These are phyloP conservation scores for Dasyornis broadbenti DNA, from an alignment of 2,113 vertebrate species.

Conservation along the genomic window DNA sequence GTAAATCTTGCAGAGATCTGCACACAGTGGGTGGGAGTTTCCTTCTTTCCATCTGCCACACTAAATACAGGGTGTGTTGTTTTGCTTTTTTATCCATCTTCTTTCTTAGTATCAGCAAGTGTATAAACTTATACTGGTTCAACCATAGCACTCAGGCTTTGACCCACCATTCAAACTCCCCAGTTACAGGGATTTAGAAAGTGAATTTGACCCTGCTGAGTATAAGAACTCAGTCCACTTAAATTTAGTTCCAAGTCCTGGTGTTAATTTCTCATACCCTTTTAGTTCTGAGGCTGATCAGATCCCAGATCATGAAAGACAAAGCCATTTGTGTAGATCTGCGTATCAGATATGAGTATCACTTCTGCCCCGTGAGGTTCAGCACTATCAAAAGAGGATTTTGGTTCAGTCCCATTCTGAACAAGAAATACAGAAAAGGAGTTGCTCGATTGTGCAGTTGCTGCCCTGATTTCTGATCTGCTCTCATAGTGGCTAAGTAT, in stretches of 20 bases:
- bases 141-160: not conserved
- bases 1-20: conserved; percentile 26
- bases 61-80: not conserved
- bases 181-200: not conserved
- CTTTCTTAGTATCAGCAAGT: not conserved
- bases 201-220: not conserved
- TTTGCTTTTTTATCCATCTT: conserved; percentile 8
- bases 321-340: not conserved
- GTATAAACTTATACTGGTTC: not conserved
- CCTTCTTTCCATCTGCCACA: conserved; percentile 50
- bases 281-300: not conserved
- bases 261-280: not conserved
- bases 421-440: not conserved
- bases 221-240: not conserved
- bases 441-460: not conserved
- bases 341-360: not conserved
- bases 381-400: not conserved
- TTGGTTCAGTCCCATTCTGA: conserved; percentile 41
- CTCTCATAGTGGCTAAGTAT: not conserved
- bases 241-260: not conserved
- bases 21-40: conserved; percentile 12
- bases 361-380: not conserved
- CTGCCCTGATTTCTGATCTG: not conserved
- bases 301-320: not conserved
- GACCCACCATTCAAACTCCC: not conserved